phyloP scores from a whole-genome alignment of 2,797 vertebrate species.

The Distichodus sexfasciatus region DNA sequence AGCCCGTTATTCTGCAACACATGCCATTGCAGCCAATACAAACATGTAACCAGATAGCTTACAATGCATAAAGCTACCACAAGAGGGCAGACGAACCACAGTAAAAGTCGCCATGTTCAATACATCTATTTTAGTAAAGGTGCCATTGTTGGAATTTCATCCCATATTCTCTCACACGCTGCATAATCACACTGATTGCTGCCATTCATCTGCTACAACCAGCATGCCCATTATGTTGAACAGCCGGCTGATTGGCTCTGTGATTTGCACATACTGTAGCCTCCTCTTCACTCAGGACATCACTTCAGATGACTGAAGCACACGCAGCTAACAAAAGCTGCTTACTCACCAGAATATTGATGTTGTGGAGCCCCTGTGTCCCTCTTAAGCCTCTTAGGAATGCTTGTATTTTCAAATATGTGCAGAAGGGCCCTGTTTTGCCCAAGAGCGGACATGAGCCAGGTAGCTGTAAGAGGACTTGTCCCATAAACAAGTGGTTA shows the following conservation, averaged over 20 bases:
- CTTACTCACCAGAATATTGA: neutral
- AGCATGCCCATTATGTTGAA: neutral
- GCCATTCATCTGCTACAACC: neutral
- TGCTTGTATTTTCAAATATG: neutral
- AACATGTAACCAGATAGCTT: neutral
- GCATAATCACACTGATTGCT: neutral
- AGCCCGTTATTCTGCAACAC: no score
- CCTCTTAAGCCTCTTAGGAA: neutral
- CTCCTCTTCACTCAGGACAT: neutral
- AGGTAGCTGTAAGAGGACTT: no score
- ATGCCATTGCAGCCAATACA: no score
- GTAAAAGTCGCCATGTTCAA: neutral
- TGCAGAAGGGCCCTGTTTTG: neutral
- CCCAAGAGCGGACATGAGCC: no score
- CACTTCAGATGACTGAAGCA: neutral
- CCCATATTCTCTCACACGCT: neutral
- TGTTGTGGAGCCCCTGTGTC: neutral
- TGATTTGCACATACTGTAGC: neutral
- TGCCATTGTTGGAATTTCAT: no score
- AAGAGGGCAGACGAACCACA: neutral
- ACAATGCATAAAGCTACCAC: neutral
- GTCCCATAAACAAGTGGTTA: no score
- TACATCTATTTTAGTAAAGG: neutral
- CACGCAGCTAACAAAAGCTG: neutral
- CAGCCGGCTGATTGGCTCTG: neutral